Base-by-base conservation (phyloP, 2,797 vertebrate genomes). In the Linurgus olivaceus region DNA sequence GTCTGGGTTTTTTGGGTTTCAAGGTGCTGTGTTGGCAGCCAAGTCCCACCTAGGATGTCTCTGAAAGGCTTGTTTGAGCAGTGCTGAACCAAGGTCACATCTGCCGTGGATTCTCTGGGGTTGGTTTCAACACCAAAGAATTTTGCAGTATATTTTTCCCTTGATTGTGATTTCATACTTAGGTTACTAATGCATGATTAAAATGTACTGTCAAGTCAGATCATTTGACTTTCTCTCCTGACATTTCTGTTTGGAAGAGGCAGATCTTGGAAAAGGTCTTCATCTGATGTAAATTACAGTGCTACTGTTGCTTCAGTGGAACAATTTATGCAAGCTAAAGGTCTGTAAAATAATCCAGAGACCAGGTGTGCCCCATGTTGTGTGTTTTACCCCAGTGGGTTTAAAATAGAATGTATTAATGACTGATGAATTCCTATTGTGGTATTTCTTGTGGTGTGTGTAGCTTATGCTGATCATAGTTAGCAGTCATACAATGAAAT, bases 291-390 rank as follows among this genome's bases (percentile, higher is more conserved):
- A 63, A 92, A 82, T 96, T 63, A 90, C 33, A 52, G 40, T 21
- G 38, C 40, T 95, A 38, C 74, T 3, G 11, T 95, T 88, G 87
- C 80, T 87, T 90, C 63, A 94, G 55, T n/a, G 83, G 71, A 96
- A 93, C 67, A 93, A 76, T 2, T 85, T 59, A 45, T 0, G 0
- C 26, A 57, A 90, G 40, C 17, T 48, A 37, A 57, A 93, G n/a
- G 40, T 67, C 59, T 92, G 55, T 57, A 57, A 45, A 6, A 2
- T 79, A 67, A 87, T 76, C 72, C 73, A 80, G 38, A 84, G 73
- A 42, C 58, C 72, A 83, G 86, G 79, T 92, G 76, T 79, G 67
- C 42, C 65, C 24, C 33, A 8, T 4, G 15, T 31, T 62, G 31
- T 28, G 21, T 13, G 33, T 57, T 63, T 37, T 10, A 4, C 13